phyloP scores from a whole-genome alignment of 2,797 vertebrate genomes.

The Sphenopsis melanotis region DNA sequence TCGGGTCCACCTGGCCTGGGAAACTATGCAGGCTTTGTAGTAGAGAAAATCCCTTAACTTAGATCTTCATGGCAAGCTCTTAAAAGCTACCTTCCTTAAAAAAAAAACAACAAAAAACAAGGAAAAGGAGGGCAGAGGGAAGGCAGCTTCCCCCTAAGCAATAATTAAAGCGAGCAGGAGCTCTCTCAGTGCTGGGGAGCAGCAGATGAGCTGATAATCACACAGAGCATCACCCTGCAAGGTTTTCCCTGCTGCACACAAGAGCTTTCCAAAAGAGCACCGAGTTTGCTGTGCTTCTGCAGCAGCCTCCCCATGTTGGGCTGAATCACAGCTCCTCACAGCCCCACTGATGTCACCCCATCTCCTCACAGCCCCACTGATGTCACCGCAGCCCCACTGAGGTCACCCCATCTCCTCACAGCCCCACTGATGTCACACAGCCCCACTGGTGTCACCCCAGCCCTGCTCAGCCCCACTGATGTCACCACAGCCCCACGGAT shows the following conservation, averaged over 20 bases:
- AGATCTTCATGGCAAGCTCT: constrained; percentile 59
- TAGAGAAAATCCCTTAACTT: constrained; percentile 48
- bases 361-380: too few relatives aligned
- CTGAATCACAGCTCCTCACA: background rate
- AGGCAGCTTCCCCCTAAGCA: background rate
- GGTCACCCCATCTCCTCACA: too few relatives aligned
- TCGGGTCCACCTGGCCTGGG: constrained; percentile 63
- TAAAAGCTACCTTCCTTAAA: constrained; percentile 4
- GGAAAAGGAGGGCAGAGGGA: background rate
- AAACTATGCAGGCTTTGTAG: constrained; percentile 63
- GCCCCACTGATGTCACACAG: too few relatives aligned
- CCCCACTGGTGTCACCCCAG: too few relatives aligned
- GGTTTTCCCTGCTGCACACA: background rate
- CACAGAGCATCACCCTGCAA: rapidly evolving
- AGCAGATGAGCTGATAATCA: background rate
- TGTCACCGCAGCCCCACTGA: too few relatives aligned
- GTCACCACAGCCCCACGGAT: too few relatives aligned
- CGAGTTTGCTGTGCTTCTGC: background rate
- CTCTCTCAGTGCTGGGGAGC: background rate
- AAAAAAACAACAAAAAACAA: background rate
- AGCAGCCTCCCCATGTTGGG: background rate
- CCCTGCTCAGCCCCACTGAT: too few relatives aligned
- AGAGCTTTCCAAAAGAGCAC: background rate
- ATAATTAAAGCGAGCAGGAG: background rate
- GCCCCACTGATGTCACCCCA: background rate